Percentiles rank a stretch among this genome's conserved stretches.
Conservation (phyloP, 2,113 vertebrate species). For the Oryzias curvinotus region DNA sequence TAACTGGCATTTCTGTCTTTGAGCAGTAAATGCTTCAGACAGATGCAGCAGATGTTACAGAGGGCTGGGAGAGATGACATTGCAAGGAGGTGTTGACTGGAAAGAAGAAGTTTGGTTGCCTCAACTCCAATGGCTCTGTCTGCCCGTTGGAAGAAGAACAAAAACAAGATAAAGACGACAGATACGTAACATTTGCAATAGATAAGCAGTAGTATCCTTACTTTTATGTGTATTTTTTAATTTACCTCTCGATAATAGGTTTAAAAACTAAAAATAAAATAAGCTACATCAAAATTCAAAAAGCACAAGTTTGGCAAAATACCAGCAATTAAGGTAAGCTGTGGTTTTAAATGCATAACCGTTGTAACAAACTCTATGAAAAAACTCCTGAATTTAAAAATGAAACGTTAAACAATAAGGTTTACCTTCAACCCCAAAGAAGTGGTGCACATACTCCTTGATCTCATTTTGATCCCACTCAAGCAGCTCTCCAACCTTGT, state of each 20-base stretch:
- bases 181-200: too few relatives aligned
- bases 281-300: too few relatives aligned
- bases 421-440: conserved; percentile 74
- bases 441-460: conserved; percentile 77
- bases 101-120: conserved; percentile 73
- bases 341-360: background rate
- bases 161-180: conserved; percentile 2
- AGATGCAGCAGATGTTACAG: conserved; percentile 84
- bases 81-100: conserved; percentile 75
- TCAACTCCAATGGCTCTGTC: conserved; percentile 25
- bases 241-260: too few relatives aligned
- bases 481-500: conserved; percentile 77
- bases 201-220: too few relatives aligned
- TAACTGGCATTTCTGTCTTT: background rate
- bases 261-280: too few relatives aligned
- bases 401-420: background rate
- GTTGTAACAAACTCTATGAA: background rate
- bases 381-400: background rate
- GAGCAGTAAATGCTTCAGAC: conserved; percentile 78
- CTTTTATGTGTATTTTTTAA: too few relatives aligned
- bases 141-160: conserved; percentile 8
- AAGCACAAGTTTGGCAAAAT: too few relatives aligned
- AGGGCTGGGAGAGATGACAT: conserved; percentile 85
- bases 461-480: conserved; percentile 79
- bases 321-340: too few relatives aligned